Percentiles rank a stretch among this genome's conserved stretches.
These are phyloP conservation scores for Saccostrea echinata DNA, from an alignment of 1,140 invertebrate genomes.

Conservation along the genomic window DNA sequence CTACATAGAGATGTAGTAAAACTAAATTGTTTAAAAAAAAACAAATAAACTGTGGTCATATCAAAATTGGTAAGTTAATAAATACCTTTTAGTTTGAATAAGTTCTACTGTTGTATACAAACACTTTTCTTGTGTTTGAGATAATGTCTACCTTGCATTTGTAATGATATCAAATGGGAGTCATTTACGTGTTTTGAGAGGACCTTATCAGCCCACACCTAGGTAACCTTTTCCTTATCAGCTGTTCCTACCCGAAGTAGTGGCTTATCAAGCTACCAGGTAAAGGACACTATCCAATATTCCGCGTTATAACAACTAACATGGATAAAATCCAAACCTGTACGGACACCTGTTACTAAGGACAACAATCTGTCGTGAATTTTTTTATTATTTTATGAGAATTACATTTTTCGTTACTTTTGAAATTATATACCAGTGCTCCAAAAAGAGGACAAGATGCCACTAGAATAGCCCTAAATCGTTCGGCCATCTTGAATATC, in stretches of 20 bases:
- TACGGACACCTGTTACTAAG: neutral
- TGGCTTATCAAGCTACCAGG: neutral
- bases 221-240: neutral
- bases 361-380: neutral
- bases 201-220: neutral
- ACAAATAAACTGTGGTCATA: neutral
- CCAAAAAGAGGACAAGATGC: neutral
- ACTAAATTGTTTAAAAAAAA: neutral
- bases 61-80: neutral
- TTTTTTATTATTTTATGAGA: neutral
- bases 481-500: neutral
- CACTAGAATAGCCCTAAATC: neutral
- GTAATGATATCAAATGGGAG: neutral
- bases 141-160: neutral
- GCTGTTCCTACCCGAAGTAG: neutral
- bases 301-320: neutral
- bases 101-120: conserved; percentile 1
- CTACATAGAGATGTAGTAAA: too few species aligned
- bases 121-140: conserved; percentile 13
- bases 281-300: neutral
- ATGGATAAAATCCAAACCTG: neutral
- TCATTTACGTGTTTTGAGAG: neutral
- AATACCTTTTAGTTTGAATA: neutral
- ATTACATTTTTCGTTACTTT: neutral
- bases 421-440: too few species aligned